These are phyloP conservation scores for Ceratina calcarata DNA, from an alignment of 1,140 invertebrate genomes.

Conservation along the genomic window DNA sequence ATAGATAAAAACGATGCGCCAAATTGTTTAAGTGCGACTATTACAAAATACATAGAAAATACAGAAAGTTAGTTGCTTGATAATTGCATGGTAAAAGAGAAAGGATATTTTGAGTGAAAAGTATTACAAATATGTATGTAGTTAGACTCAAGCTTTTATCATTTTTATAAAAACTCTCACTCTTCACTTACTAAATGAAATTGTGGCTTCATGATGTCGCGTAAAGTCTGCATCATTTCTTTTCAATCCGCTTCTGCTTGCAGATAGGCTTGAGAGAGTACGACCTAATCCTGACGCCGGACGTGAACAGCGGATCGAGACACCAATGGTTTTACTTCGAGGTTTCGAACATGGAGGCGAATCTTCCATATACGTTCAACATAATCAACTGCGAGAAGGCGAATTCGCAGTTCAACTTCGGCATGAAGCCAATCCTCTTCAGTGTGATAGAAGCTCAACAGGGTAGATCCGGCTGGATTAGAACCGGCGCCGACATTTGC, in stretches of 20 bases:
- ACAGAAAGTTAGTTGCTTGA: no score
- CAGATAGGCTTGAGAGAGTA: constrained; percentile 89
- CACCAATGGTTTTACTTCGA: constrained; percentile 98
- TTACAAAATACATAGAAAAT: no score
- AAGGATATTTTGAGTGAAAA: no score
- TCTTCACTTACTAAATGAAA: no score
- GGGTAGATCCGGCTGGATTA: constrained; percentile 86
- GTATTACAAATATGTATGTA: no score
- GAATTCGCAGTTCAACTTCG: constrained; percentile 94
- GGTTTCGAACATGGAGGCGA: constrained; percentile 89
- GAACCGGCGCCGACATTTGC: constrained; percentile 89
- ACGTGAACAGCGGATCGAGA: constrained; percentile 90
- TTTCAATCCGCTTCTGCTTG: constrained; percentile 48
- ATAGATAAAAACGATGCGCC: no score
- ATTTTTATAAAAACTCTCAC: no score
- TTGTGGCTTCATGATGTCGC: neutral
- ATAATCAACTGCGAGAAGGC: constrained; percentile 95
- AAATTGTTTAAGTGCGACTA: no score
- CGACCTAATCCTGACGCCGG: constrained; percentile 92
- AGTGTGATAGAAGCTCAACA: constrained; percentile 87
- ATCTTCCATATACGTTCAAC: constrained; percentile 90
- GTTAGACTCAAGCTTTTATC: no score
- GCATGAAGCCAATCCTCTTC: constrained; percentile 95
- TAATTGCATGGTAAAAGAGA: no score
- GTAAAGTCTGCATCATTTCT: constrained; percentile 14